Evolutionary conservation across 2,113 vertebrate species (phyloP).

Genomic region (Caranx ignobilis): DNA sequence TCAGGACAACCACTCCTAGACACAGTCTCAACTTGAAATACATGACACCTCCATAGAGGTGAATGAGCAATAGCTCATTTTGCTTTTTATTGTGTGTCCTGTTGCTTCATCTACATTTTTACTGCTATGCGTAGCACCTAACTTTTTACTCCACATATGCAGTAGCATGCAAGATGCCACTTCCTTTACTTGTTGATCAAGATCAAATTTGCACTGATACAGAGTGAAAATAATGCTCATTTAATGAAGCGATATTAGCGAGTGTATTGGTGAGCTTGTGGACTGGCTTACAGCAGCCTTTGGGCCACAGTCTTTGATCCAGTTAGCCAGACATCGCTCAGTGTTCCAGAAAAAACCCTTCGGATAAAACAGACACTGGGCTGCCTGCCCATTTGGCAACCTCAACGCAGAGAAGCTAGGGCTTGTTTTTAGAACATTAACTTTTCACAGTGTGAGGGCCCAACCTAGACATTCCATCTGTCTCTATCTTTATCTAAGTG

Average conservation of each 20-base stretch:
- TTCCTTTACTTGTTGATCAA: neutral
- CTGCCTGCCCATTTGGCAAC: constrained; percentile 70
- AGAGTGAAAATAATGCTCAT: constrained; percentile 15
- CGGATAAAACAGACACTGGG: constrained; percentile 59
- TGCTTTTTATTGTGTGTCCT: neutral
- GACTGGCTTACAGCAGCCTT: constrained; percentile 6
- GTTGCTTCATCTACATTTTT: neutral
- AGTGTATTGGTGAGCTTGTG: constrained; percentile 5
- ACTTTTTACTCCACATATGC: neutral
- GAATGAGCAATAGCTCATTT: neutral
- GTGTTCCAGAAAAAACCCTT: constrained; percentile 33
- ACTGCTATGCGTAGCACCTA: neutral
- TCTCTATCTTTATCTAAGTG: constrained; percentile 23
- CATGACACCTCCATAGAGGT: neutral
- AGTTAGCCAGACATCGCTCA: constrained; percentile 39
- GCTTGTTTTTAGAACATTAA: constrained; percentile 65
- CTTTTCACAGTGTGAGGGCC: constrained; percentile 44
- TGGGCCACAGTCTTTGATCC: constrained; percentile 45
- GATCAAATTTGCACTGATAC: constrained; percentile 21
- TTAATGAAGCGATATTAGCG: constrained; percentile 38
- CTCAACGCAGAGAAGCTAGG: constrained; percentile 21
- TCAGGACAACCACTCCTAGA: neutral
- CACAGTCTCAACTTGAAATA: neutral
- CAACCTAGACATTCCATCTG: constrained; percentile 40
- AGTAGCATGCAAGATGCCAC: neutral